Evolutionary conservation across 2,797 vertebrate species (phyloP).

Genomic region (Pyrrhura leucotis): DNA sequence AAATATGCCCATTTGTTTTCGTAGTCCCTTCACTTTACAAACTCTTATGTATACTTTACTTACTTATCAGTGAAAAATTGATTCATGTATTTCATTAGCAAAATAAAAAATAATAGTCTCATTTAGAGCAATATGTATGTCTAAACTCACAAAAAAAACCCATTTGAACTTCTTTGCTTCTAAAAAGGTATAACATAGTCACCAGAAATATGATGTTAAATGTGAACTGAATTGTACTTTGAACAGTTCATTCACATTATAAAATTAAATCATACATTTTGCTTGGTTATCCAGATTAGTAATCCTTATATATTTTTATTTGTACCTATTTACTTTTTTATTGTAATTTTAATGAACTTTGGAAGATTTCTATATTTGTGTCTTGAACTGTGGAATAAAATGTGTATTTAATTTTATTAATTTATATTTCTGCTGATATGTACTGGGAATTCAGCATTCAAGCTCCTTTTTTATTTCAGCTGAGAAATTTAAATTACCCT

Average conservation of each 20-base stretch:
- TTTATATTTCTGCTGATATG: neutral
- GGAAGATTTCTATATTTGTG: neutral
- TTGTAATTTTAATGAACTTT: neutral
- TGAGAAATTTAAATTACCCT: neutral
- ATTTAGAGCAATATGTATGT: neutral
- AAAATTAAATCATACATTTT: neutral
- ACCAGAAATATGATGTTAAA: neutral
- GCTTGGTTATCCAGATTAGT: neutral
- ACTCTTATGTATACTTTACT: neutral
- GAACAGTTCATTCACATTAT: neutral
- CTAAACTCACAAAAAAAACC: neutral
- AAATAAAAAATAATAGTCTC: neutral
- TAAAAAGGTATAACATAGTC: neutral
- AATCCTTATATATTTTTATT: neutral
- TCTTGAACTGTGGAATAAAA: neutral
- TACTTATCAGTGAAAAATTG: neutral
- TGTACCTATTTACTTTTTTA: neutral
- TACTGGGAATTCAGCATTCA: neutral
- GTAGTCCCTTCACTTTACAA: neutral
- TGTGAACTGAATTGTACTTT: neutral
- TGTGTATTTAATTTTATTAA: neutral
- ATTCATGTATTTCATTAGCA: neutral
- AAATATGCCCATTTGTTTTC: neutral
- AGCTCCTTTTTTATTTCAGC: neutral
- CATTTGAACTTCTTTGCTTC: neutral